Percentiles rank a stretch among this genome's conserved stretches.
phyloP scores from a whole-genome alignment of 2,888 invertebrate species.

The Tenthredo amoena region DNA sequence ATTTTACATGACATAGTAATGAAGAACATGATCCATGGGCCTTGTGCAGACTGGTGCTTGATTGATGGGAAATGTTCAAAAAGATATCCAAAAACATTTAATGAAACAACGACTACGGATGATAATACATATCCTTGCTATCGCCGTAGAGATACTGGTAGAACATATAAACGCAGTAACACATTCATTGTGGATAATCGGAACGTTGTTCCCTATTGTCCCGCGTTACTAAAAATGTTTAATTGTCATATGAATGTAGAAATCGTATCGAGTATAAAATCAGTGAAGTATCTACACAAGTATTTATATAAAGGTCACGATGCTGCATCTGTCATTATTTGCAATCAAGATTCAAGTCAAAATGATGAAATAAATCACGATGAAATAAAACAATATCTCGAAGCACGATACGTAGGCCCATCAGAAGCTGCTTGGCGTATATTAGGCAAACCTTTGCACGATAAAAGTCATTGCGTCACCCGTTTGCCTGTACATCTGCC shows the following conservation, averaged over 20 bases:
- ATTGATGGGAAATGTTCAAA: conserved; percentile 65
- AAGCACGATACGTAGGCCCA: conserved; percentile 19
- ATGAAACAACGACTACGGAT: conserved; percentile 32
- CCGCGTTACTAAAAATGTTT: conserved; percentile 54
- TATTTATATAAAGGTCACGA: conserved; percentile 61
- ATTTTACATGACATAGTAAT: conserved; percentile 67
- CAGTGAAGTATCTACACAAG: conserved; percentile 63
- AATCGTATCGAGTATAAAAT: conserved; percentile 57
- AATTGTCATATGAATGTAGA: conserved; percentile 62
- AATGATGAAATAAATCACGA: not conserved
- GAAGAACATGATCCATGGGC: conserved; percentile 72
- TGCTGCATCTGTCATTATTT: conserved; percentile 51
- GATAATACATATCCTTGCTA: conserved; percentile 49
- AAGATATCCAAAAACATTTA: conserved; percentile 65
- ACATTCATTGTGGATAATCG: conserved; percentile 21
- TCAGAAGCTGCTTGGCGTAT: conserved; percentile 51
- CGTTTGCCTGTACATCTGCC: conserved; percentile 54
- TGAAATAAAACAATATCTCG: conserved; percentile 18
- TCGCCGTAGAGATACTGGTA: conserved; percentile 48
- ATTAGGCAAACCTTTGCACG: conserved; percentile 16
- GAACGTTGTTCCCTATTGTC: conserved; percentile 16
- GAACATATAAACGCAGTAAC: conserved; percentile 59
- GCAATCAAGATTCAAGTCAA: not conserved
- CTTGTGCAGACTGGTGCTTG: conserved; percentile 67
- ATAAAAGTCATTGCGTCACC: not conserved